Base-by-base conservation (phyloP, 2,888 invertebrate species). In the Encarsia formosa region DNA sequence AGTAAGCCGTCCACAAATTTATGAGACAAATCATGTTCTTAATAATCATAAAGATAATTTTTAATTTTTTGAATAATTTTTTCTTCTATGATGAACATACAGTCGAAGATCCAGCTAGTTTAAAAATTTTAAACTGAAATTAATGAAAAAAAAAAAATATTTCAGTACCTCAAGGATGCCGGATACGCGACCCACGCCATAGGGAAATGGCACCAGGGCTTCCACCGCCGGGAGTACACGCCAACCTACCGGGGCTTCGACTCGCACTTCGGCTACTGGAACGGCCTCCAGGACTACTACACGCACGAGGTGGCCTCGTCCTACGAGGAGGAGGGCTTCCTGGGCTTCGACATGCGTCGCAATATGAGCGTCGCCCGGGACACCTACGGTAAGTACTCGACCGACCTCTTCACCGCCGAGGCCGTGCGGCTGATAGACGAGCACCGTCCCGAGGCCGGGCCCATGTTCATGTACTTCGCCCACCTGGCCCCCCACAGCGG, bases 171-270 rank as follows among this genome's bases (percentile, higher is more conserved):
- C 18, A 57, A 57, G 22, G 54, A 54, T 16, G 67, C 78, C 5
- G 91, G 89, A 0, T 95, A 94, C 74, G 73, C 77, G 5, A 91
- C 91, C 0, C 86, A 90, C 69, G 79, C 91, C 23, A 81, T 95
- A 9, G 95, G 95, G 19, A 95, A 95, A 77, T 95, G 94, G 94
- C 87, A 89, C 70, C 80, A 94, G 52, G 94, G 94, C 2, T 89
- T 85, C 77, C 85, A 83, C 57, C 78, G 79, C 48, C 77, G 79
- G 46, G 83, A 83, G 61, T 89, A 82, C 68, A 81, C 87, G 2
- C 91, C 91, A 0, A 82, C 81, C 2, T 79, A 78, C 48, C 79
- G 91, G 47, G 91, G 91, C 5, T 92, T 91, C 67, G 86, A 90
- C 65, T 79, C 84, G 5, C 88, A 88, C 69, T 85, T 86, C 62